phyloP scores from a whole-genome alignment of 2,113 vertebrate genomes.

The Hemiprocne comata region DNA sequence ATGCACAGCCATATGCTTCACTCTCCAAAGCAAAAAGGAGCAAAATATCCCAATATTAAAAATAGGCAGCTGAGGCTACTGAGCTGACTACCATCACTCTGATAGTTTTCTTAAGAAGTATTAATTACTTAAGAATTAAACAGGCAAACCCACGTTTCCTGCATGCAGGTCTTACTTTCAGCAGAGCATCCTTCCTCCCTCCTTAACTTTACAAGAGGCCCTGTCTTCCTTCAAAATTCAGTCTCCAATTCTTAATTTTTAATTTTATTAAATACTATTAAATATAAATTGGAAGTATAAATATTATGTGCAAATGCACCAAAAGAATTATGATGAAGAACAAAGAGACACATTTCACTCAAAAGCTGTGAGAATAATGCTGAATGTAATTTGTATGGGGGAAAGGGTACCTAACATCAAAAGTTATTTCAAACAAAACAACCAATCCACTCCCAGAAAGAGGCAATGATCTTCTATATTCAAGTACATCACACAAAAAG shows the following conservation, averaged over 20 bases:
- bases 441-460: conserved; percentile 40
- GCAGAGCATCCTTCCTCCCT: background rate
- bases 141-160: background rate
- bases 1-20: background rate
- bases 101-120: background rate
- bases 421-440: conserved; percentile 50
- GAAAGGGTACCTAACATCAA: conserved; percentile 6
- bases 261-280: background rate
- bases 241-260: background rate
- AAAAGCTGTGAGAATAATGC: background rate
- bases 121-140: background rate
- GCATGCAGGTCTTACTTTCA: background rate
- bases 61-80: background rate
- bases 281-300: conserved; percentile 1
- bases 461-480: conserved; percentile 11
- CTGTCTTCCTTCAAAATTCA: background rate
- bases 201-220: background rate
- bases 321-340: background rate
- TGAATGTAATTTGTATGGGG: background rate
- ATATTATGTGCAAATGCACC: background rate
- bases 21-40: background rate
- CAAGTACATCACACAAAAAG: conserved; percentile 19
- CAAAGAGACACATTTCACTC: background rate
- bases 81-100: background rate
- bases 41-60: background rate